Evolutionary conservation across 2,888 invertebrate genomes (phyloP).

Genomic region (Drosophila rubida): DNA sequence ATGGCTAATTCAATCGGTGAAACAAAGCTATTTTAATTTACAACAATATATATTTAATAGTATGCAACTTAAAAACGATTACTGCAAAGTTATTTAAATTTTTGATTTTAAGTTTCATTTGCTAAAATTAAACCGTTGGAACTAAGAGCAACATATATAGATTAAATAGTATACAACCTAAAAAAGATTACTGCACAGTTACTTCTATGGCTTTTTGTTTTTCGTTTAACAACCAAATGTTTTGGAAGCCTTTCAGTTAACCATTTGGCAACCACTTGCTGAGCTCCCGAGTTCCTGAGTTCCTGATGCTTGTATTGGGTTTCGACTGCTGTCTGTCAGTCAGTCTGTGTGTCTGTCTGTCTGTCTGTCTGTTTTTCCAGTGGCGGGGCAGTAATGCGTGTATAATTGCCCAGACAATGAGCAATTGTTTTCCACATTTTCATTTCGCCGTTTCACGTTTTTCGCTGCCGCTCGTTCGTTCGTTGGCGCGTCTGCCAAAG

Average conservation of each 20-base stretch:
- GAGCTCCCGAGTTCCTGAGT: neutral
- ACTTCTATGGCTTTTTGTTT: too few relatives aligned
- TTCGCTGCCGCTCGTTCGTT: conserved; percentile 20
- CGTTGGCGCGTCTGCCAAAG: conserved; percentile 16
- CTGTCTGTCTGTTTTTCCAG: neutral
- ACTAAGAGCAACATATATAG: too few relatives aligned
- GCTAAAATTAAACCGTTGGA: too few relatives aligned
- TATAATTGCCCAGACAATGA: conserved; percentile 80
- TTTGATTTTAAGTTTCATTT: too few relatives aligned
- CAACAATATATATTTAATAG: too few relatives aligned
- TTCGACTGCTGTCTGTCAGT: neutral
- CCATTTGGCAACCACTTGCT: neutral
- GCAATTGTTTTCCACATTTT: conserved; percentile 73
- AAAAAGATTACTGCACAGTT: too few relatives aligned
- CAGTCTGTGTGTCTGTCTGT: neutral
- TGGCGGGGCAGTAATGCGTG: conserved; percentile 73
- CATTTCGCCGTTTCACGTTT: conserved; percentile 32
- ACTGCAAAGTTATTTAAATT: too few relatives aligned
- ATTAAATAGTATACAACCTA: too few relatives aligned
- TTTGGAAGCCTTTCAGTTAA: neutral
- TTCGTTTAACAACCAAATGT: too few relatives aligned
- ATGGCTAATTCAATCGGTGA: too few relatives aligned
- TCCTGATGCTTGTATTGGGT: neutral
- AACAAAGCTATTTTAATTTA: too few relatives aligned
- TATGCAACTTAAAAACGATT: too few relatives aligned